These are phyloP conservation scores for Recurvirostra avosetta DNA, from an alignment of 2,113 vertebrate genomes.

Conservation along the genomic window DNA sequence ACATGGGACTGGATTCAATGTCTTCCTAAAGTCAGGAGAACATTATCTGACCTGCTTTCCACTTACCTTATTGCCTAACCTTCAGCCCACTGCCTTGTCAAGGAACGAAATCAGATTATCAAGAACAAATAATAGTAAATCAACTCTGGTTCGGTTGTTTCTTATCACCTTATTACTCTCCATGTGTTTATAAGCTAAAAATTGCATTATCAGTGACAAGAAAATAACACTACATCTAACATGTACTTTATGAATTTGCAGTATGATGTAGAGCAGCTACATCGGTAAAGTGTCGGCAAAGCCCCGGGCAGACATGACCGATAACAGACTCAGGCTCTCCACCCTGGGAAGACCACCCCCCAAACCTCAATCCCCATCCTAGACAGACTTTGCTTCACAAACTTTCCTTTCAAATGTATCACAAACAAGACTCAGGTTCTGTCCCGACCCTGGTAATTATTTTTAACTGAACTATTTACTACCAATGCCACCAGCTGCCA, in stretches of 20 bases:
- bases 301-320: background rate
- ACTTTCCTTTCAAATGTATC: background rate
- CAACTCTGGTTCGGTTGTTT: background rate
- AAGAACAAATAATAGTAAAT: background rate
- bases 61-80: background rate
- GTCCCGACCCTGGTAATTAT: background rate
- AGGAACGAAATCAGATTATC: background rate
- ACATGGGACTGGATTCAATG: rapidly evolving
- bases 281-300: rapidly evolving
- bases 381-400: background rate
- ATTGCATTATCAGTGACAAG: background rate
- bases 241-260: background rate
- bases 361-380: background rate
- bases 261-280: background rate
- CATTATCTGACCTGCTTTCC: background rate
- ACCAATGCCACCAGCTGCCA: background rate
- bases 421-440: background rate
- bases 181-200: background rate
- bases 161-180: background rate
- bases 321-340: background rate
- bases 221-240: background rate
- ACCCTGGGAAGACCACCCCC: background rate
- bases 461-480: background rate
- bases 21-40: background rate
- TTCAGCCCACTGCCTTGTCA: background rate